Evolutionary conservation across 2,113 vertebrate genomes (phyloP).

Genomic region (Carollia perspicillata): DNA sequence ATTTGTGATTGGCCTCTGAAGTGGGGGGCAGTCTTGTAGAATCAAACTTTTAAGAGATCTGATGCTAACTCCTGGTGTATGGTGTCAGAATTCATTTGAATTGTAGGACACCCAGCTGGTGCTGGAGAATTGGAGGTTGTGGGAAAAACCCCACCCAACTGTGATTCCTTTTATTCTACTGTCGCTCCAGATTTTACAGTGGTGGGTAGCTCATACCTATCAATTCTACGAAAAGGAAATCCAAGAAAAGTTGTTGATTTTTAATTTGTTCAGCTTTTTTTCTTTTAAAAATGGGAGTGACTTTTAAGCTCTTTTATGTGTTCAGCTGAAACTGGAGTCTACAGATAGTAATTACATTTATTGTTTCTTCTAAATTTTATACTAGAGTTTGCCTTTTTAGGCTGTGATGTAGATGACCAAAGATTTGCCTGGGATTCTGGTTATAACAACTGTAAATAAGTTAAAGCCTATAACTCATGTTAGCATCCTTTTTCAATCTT

Average conservation of each 20-base stretch:
- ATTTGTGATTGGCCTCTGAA: background rate
- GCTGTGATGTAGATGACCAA: background rate
- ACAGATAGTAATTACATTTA: background rate
- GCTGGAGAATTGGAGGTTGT: background rate
- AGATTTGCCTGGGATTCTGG: background rate
- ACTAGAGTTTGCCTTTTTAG: background rate
- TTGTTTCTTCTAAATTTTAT: background rate
- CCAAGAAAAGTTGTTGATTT: background rate
- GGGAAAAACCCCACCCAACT: background rate
- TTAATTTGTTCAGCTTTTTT: constrained; percentile 5
- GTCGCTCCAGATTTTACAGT: background rate
- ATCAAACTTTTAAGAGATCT: background rate
- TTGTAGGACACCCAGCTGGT: background rate
- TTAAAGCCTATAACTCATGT: background rate
- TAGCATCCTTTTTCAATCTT: background rate
- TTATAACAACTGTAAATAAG: background rate
- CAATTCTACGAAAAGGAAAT: background rate
- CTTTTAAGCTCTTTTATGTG: background rate
- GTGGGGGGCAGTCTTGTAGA: background rate
- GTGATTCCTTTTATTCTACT: background rate
- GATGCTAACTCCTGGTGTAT: background rate
- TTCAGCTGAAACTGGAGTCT: background rate
- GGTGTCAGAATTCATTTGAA: background rate
- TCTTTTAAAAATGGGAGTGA: background rate
- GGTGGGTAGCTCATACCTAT: background rate